These are phyloP conservation scores for Hipposideros larvatus DNA, from an alignment of 2,797 vertebrate genomes.

Conservation along the genomic window DNA sequence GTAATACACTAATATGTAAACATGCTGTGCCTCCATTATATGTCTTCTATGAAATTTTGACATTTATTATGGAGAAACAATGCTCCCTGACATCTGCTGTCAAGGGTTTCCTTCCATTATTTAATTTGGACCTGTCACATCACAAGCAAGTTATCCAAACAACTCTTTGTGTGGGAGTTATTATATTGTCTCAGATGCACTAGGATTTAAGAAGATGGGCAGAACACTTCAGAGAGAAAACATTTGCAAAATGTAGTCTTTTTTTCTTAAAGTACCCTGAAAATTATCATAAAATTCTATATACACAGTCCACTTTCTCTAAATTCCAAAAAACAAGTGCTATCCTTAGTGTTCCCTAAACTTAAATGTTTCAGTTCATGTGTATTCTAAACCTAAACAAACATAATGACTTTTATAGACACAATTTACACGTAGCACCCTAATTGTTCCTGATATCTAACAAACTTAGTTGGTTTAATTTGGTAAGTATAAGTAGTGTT, in stretches of 20 bases:
- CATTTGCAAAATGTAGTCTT: neutral
- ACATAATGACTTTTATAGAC: neutral
- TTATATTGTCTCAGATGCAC: conserved; percentile 36
- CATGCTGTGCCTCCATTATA: conserved; percentile 34
- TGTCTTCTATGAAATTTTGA: conserved; percentile 62
- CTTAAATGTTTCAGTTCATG: neutral
- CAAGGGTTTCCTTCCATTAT: conserved; percentile 25
- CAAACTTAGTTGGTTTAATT: neutral
- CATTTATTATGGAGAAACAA: conserved; percentile 66
- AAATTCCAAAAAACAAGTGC: neutral
- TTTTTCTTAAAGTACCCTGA: neutral
- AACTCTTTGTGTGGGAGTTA: conserved; percentile 60
- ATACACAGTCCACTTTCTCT: neutral
- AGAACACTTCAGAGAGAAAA: conserved; percentile 46
- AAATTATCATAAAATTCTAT: neutral
- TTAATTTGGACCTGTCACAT: conserved; percentile 69
- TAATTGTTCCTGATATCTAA: neutral
- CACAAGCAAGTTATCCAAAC: conserved; percentile 65
- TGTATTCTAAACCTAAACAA: neutral
- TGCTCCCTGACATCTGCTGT: conserved; percentile 21
- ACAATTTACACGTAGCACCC: neutral
- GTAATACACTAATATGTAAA: neutral
- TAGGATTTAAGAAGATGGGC: conserved; percentile 51
- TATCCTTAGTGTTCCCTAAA: neutral
- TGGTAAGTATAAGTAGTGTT: neutral